Conservation (phyloP, 2,113 vertebrate genomes). For the Rhegmatorhina hoffmannsi region DNA sequence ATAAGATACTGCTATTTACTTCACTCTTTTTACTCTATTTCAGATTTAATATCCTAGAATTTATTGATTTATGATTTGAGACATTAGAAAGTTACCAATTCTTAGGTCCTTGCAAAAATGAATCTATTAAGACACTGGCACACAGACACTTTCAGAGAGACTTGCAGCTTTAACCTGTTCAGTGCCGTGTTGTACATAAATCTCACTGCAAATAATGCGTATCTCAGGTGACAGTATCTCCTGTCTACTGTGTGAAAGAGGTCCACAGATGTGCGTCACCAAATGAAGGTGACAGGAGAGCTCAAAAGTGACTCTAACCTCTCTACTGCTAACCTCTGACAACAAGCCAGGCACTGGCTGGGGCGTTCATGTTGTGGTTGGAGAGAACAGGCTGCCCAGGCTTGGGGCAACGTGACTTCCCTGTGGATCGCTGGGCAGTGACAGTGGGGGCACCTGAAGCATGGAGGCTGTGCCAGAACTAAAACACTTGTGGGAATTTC, state of each 20-base stretch:
- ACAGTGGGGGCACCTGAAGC: too few species aligned
- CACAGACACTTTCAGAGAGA: neutral
- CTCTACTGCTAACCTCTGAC: neutral
- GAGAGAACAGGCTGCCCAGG: neutral
- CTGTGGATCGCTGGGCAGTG: neutral
- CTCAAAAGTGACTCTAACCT: neutral
- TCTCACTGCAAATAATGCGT: too few species aligned
- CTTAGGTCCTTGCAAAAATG: neutral
- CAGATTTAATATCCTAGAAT: neutral
- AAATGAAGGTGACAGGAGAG: neutral
- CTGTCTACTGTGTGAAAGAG: neutral
- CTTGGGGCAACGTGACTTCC: neutral
- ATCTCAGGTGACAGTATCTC: neutral
- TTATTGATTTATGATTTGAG: neutral
- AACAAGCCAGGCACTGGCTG: neutral
- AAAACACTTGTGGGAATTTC: neutral
- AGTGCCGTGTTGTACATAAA: rapidly evolving
- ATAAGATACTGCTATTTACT: neutral
- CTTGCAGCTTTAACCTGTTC: neutral
- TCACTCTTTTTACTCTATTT: neutral
- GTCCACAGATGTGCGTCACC: neutral
- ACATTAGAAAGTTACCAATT: neutral
- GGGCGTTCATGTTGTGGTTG: too few species aligned
- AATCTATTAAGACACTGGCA: neutral
- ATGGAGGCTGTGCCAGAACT: neutral